Conservation (phyloP, 2,797 vertebrate species). For the Fringilla coelebs region DNA sequence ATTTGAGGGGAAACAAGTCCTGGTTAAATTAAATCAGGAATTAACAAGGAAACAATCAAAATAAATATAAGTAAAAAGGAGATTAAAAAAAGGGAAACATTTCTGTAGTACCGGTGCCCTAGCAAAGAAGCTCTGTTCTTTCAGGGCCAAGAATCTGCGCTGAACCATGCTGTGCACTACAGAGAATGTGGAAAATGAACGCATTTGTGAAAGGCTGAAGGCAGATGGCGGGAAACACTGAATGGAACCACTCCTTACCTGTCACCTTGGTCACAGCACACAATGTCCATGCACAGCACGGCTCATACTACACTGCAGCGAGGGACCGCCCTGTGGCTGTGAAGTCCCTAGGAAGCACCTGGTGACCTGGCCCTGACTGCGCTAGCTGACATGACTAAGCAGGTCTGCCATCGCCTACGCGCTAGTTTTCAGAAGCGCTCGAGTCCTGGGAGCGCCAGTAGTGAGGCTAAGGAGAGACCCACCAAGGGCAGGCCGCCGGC, state of each 20-base stretch:
- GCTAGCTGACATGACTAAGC: fast-evolving
- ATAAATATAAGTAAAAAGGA: background rate
- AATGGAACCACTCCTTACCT: fast-evolving
- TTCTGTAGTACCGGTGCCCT: background rate
- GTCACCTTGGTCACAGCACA: fast-evolving
- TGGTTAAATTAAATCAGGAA: background rate
- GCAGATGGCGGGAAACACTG: fast-evolving
- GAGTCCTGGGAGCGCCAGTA: fast-evolving
- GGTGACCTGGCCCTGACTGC: fast-evolving
- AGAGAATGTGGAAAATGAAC: fast-evolving
- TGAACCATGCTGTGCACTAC: fast-evolving
- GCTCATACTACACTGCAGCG: fast-evolving
- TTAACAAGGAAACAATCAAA: background rate
- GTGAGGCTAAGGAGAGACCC: fast-evolving
- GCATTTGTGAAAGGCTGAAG: fast-evolving
- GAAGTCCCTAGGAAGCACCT: fast-evolving
- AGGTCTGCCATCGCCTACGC: fast-evolving
- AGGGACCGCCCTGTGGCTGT: fast-evolving
- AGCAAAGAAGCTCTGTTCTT: background rate
- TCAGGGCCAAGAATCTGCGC: fast-evolving
- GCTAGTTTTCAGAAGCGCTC: fast-evolving
- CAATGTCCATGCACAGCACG: fast-evolving
- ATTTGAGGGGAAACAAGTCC: background rate
- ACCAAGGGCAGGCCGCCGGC: background rate
- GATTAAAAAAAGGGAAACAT: background rate